Percentiles rank a stretch among this genome's conserved stretches.
Evolutionary conservation across 2,888 invertebrate genomes (phyloP).

Genomic region (Caenorhabditis sp.): DNA sequence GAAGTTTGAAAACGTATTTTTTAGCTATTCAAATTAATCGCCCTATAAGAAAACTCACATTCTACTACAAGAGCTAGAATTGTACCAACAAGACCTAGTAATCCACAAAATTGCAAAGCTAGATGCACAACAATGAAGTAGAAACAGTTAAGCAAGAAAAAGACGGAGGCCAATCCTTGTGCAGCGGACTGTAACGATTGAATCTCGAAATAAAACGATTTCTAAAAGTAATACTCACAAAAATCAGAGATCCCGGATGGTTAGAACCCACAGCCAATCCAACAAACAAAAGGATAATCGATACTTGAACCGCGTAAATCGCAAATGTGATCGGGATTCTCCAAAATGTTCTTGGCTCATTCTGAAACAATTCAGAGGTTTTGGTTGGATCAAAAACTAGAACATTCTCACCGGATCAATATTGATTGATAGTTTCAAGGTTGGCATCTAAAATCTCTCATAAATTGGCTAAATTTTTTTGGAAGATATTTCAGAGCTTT

Average conservation of each 20-base stretch:
- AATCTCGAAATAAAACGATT: no score
- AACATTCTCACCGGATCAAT: neutral
- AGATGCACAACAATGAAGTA: no score
- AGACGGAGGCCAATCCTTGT: no score
- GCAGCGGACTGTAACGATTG: no score
- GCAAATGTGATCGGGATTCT: conserved; percentile 1
- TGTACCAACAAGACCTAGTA: no score
- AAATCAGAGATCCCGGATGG: neutral
- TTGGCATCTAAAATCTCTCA: neutral
- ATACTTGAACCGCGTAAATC: neutral
- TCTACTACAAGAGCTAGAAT: no score
- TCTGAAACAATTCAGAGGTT: neutral
- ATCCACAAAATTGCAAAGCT: no score
- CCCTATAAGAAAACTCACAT: no score
- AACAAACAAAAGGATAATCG: neutral
- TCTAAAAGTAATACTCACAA: neutral
- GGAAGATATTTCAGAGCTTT: neutral
- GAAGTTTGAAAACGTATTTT: no score
- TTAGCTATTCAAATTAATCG: no score
- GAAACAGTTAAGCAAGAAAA: no score
- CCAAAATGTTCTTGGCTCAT: neutral
- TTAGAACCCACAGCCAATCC: neutral
- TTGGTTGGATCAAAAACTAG: neutral
- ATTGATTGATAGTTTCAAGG: neutral
- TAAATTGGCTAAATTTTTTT: neutral